Evolutionary conservation across 2,797 vertebrate species (phyloP).

Genomic region (Sebastes goodei): DNA sequence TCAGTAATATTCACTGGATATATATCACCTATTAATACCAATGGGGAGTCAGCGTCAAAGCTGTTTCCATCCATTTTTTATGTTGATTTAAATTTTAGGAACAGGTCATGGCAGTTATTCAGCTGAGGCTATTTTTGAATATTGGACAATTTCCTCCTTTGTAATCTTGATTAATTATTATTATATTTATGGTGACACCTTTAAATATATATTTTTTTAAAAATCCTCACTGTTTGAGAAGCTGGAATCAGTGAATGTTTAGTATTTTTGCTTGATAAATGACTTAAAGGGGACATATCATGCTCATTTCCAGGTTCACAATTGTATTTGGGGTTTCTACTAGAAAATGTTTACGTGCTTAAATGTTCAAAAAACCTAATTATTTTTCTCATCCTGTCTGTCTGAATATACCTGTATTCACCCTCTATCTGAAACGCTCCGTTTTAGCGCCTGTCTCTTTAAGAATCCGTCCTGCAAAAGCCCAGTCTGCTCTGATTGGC

Average conservation of each 20-base stretch:
- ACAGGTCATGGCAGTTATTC: constrained; percentile 2
- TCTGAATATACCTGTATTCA: no score
- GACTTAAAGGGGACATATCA: background rate
- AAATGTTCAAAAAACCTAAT: no score
- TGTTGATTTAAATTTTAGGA: constrained; percentile 18
- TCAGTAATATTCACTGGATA: background rate
- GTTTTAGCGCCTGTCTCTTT: no score
- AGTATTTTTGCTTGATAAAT: background rate
- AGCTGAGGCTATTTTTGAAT: background rate
- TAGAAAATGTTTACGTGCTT: no score
- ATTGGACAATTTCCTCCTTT: background rate
- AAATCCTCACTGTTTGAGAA: background rate
- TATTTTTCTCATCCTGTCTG: no score
- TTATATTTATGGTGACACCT: background rate
- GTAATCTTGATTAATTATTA: background rate
- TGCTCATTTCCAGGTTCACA: no score
- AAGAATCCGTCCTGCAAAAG: no score
- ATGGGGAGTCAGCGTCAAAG: background rate
- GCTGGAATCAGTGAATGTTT: background rate
- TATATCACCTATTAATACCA: background rate
- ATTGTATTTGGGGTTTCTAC: no score
- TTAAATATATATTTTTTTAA: background rate
- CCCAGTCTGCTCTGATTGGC: no score
- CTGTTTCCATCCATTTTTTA: constrained; percentile 31
- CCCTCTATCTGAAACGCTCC: no score